These are phyloP conservation scores for Microtus ochrogaster DNA, from an alignment of 2,113 vertebrate species.

Conservation along the genomic window DNA sequence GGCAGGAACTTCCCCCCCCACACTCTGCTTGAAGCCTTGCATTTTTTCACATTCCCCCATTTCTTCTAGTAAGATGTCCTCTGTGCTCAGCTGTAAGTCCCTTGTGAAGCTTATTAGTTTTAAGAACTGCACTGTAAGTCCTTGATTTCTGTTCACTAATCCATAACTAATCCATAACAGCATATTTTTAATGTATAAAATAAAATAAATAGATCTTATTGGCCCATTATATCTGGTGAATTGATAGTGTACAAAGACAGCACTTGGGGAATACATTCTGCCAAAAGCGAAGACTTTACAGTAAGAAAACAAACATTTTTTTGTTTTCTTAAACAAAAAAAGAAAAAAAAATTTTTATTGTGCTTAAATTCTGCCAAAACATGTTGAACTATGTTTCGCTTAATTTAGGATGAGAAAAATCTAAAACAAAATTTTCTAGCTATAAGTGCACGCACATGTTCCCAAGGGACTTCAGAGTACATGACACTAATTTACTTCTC, in stretches of 20 bases:
- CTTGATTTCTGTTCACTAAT: neutral
- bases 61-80: neutral
- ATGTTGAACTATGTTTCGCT: constrained; percentile 32
- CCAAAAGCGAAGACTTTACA: neutral
- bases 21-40: neutral
- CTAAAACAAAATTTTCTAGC: neutral
- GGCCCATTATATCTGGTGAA: neutral
- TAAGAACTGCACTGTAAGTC: neutral
- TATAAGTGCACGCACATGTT: neutral
- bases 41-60: constrained; percentile 1
- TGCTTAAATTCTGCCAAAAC: constrained; percentile 10
- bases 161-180: neutral
- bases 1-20: neutral
- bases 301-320: neutral
- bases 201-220: neutral
- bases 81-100: neutral
- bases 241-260: neutral
- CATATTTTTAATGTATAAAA: constrained; percentile 33
- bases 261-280: neutral
- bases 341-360: too few relatives aligned
- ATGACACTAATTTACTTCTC: constrained; percentile 10
- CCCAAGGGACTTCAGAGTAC: neutral
- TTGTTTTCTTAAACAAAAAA: too few relatives aligned
- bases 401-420: neutral
- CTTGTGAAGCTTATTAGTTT: neutral